A percentile compares a stretch with the other conserved stretches of the same genome.
Evolutionary conservation across 2,113 vertebrate genomes (phyloP).

Genomic region (Rhea americana): DNA sequence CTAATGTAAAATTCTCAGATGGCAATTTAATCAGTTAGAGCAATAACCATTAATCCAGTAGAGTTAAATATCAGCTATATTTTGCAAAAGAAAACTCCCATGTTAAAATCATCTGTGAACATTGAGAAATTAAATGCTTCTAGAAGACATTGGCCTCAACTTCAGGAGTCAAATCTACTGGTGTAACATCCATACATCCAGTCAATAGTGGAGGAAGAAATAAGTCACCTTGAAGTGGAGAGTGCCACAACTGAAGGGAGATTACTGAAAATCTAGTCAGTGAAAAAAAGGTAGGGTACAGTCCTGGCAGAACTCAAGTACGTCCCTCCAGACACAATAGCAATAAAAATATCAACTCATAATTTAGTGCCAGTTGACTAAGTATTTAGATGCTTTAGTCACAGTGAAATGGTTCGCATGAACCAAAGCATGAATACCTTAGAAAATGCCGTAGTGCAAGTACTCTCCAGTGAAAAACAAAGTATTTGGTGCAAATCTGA

Average conservation of each 20-base stretch:
- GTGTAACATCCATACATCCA: neutral
- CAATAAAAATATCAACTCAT: neutral
- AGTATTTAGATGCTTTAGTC: neutral
- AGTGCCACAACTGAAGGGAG: too few species aligned
- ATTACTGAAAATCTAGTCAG: neutral
- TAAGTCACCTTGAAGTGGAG: neutral
- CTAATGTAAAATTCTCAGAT: neutral
- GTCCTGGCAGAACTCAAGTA: neutral
- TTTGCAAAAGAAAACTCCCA: neutral
- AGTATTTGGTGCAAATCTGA: neutral
- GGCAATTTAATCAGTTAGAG: neutral
- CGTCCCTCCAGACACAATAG: neutral
- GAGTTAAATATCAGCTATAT: neutral
- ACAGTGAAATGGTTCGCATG: neutral
- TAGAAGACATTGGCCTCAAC: neutral
- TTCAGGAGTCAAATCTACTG: neutral
- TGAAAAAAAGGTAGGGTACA: neutral
- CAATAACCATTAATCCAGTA: neutral
- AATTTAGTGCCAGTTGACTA: neutral
- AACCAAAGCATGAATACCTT: neutral
- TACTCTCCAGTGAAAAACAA: neutral
- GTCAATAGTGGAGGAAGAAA: neutral
- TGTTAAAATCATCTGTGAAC: rapidly evolving
- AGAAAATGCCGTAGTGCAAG: neutral
- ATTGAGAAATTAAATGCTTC: neutral